These are phyloP conservation scores for Pararge aegeria DNA, from an alignment of 1,140 invertebrate genomes.

Conservation along the genomic window DNA sequence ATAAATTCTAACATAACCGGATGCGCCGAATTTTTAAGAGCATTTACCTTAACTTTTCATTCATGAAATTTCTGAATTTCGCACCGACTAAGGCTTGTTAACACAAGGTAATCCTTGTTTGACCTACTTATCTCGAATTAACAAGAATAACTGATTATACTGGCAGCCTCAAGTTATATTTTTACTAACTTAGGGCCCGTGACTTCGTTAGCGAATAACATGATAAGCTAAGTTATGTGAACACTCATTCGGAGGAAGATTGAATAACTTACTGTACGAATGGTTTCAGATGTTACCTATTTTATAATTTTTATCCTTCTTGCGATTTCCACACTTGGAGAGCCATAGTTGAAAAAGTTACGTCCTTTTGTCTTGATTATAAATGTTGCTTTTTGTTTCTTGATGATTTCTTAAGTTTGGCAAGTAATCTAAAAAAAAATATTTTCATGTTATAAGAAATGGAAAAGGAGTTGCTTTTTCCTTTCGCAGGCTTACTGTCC, in stretches of 20 bases:
- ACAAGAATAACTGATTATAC: slow-evolving; percentile 14
- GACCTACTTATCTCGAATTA: slow-evolving; percentile 12
- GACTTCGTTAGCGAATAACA: neutral
- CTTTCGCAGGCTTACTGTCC: slow-evolving; percentile 1
- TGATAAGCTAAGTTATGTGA: neutral
- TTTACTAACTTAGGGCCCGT: neutral
- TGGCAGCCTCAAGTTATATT: neutral
- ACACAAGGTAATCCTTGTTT: slow-evolving; percentile 16
- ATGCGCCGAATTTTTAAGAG: neutral
- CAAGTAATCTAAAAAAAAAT: neutral
- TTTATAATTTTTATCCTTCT: too few relatives aligned
- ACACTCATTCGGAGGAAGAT: neutral
- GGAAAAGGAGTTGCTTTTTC: neutral
- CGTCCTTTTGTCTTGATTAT: neutral
- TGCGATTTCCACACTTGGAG: too few relatives aligned
- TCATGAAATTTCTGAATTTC: slow-evolving; percentile 1
- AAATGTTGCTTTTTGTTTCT: too few relatives aligned
- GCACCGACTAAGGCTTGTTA: slow-evolving; percentile 2
- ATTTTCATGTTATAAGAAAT: slow-evolving; percentile 4
- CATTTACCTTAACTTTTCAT: neutral
- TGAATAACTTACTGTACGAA: too few relatives aligned
- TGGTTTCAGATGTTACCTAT: too few relatives aligned
- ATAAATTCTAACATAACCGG: neutral
- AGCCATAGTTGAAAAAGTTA: neutral
- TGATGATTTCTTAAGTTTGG: too few relatives aligned